Conservation (phyloP, 1,140 invertebrate genomes). For the Gonioctena quinquepunctata region DNA sequence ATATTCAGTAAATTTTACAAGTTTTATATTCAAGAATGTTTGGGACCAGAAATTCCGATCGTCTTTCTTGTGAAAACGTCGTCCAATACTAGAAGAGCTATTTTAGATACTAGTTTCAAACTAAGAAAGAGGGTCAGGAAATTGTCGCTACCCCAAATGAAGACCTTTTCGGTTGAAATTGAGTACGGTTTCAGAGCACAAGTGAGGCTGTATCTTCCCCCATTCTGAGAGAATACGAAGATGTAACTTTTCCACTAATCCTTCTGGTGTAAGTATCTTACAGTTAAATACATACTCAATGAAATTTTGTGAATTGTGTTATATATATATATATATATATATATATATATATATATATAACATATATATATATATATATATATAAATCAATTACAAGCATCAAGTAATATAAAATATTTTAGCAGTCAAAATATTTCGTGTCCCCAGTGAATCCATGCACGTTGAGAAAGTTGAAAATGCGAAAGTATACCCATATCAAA, state of each 20-base stretch:
- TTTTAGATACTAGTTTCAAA: conserved; percentile 60
- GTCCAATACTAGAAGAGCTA: conserved; percentile 60
- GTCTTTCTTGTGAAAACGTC: conserved; percentile 63
- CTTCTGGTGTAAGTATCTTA: conserved; percentile 79
- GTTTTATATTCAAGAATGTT: conserved; percentile 69
- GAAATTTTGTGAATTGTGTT: too few species aligned
- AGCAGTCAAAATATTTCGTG: too few species aligned
- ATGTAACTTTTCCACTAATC: conserved; percentile 79
- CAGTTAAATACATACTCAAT: too few species aligned
- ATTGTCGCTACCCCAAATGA: conserved; percentile 46
- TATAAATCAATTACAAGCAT: too few species aligned
- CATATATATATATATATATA: too few species aligned
- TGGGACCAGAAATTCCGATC: conserved; percentile 71
- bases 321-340: too few species aligned
- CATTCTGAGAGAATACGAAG: conserved; percentile 78
- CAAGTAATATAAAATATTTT: too few species aligned
- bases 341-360: too few species aligned
- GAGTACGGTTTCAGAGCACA: conserved; percentile 60
- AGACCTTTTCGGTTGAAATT: conserved; percentile 59
- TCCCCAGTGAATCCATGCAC: too few species aligned
- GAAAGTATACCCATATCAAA: too few species aligned
- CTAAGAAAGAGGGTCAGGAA: conserved; percentile 43
- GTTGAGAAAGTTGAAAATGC: too few species aligned
- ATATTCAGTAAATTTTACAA: conserved; percentile 66
- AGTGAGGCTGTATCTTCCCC: conserved; percentile 76